A percentile compares a stretch with the other conserved stretches of the same genome.
Conservation (phyloP, 2,888 invertebrate genomes). For the Bruchidius siliquastri region DNA sequence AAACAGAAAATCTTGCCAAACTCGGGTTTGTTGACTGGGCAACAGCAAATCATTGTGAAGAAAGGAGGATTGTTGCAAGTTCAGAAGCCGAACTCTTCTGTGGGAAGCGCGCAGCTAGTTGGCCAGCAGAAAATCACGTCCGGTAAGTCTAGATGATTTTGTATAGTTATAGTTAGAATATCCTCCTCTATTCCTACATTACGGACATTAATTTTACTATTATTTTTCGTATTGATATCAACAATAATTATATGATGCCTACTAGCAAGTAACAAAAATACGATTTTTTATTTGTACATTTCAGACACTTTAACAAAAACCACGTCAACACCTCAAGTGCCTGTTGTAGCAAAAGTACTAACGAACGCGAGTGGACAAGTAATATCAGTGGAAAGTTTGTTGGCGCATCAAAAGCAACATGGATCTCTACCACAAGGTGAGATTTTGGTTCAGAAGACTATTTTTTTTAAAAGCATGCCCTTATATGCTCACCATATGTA, state of each 20-base stretch:
- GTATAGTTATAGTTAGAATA: no score
- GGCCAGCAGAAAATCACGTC: slow-evolving; percentile 19
- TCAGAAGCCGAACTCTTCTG: slow-evolving; percentile 20
- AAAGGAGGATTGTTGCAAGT: slow-evolving; percentile 27
- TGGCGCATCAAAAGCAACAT: slow-evolving; percentile 53
- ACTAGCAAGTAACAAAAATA: no score
- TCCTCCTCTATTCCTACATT: no score
- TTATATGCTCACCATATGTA: no score
- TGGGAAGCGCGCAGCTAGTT: slow-evolving; percentile 18
- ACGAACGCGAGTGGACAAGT: slow-evolving; percentile 63
- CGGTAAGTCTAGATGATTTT: slow-evolving; percentile 13
- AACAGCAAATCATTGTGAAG: slow-evolving; percentile 51
- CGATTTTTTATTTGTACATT: not conserved
- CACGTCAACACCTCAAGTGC: slow-evolving; percentile 40
- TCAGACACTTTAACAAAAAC: slow-evolving; percentile 1
- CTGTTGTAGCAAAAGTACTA: slow-evolving; percentile 68
- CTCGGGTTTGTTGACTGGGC: slow-evolving; percentile 37
- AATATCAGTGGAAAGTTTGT: slow-evolving; percentile 56
- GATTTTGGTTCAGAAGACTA: not conserved
- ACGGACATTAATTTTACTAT: no score
- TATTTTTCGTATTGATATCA: no score
- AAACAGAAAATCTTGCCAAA: slow-evolving; percentile 44
- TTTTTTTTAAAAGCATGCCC: no score
- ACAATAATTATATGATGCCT: not conserved
- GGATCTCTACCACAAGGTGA: slow-evolving; percentile 51